Evolutionary conservation across 2,113 vertebrate genomes (phyloP), one percentile per base, ranked within the genome.

Genomic region (Paraplagusia blochii): DNA sequence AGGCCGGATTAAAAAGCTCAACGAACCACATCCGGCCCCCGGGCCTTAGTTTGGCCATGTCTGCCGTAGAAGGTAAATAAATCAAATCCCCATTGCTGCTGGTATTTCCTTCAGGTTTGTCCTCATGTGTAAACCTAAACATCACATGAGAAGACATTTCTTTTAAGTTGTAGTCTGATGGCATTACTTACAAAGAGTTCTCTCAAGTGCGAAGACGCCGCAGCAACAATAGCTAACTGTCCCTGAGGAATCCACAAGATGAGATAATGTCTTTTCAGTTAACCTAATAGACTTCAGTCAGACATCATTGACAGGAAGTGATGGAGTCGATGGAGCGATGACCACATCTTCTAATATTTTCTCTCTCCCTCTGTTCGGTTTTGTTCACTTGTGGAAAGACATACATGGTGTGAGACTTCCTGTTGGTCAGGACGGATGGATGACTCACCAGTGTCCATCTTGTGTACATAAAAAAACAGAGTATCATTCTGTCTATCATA

Each of bases 231-330:
- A 11, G 13, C 4, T 18, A 22, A 19, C 9, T 54, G 18, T 61
- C 63, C 47, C 64, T 12, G 45, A 49, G 61, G 51, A 76, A 46
- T 48, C 50, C 62, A 11, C 22, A 45, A 63, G n/a, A 59, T 73
- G 59, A 74, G 62, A 50, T 59, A 52, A 66, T 63, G 54, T 40
- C 58, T 66, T 35, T 61, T 17, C 14, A 39, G 53, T 72, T 71
- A 74, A 75, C 59, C 72, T 58, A 74, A 79, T 71, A 63, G 58
- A 58, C 4, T n/a, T 48, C 33, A 49, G 43, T 46, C 16, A 58
- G 56, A 49, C 33, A 63, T 53, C 52, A 45, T 74, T 65, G 55
- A 61, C 16, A 61, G 53, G 45, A 69, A 55, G 74, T 75, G 58
- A 49, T 47, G 3, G 39, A 52, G 48, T 58, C 53, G 45, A 51